phyloP scores from a whole-genome alignment of 2,113 vertebrate species.

The Hemiscyllium ocellatum region DNA sequence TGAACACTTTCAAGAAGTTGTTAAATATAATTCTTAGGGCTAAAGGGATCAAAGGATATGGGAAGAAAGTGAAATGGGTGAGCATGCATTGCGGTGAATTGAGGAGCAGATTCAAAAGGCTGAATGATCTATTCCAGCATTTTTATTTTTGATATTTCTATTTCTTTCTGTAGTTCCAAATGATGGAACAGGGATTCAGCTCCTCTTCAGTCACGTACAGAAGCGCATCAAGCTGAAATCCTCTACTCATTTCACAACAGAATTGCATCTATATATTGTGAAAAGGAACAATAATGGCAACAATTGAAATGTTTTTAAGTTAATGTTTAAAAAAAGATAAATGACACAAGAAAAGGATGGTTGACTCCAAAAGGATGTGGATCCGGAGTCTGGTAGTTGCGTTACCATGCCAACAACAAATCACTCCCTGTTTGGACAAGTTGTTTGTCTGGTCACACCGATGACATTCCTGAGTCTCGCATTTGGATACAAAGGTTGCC shows the following conservation, averaged over 20 bases:
- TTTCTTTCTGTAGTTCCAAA: neutral
- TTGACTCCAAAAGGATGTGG: neutral
- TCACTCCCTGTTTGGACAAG: neutral
- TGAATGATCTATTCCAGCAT: no score
- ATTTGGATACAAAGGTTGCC: neutral
- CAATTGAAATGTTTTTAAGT: neutral
- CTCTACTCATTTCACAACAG: neutral
- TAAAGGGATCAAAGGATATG: no score
- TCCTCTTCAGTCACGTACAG: neutral
- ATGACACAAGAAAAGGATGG: neutral
- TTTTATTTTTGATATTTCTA: no score
- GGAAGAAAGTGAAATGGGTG: no score
- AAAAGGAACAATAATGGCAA: neutral
- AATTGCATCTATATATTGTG: neutral
- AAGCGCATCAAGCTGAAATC: neutral
- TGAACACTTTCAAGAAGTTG: no score
- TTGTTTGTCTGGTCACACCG: neutral
- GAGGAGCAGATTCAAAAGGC: no score
- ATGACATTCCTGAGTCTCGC: neutral
- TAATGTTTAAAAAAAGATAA: neutral
- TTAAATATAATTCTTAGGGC: no score
- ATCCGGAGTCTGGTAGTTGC: neutral
- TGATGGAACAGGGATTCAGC: neutral
- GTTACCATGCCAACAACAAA: neutral
- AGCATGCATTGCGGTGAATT: no score